These are phyloP conservation scores for Drosophila falleni DNA, from an alignment of 2,888 invertebrate genomes.

Conservation along the genomic window DNA sequence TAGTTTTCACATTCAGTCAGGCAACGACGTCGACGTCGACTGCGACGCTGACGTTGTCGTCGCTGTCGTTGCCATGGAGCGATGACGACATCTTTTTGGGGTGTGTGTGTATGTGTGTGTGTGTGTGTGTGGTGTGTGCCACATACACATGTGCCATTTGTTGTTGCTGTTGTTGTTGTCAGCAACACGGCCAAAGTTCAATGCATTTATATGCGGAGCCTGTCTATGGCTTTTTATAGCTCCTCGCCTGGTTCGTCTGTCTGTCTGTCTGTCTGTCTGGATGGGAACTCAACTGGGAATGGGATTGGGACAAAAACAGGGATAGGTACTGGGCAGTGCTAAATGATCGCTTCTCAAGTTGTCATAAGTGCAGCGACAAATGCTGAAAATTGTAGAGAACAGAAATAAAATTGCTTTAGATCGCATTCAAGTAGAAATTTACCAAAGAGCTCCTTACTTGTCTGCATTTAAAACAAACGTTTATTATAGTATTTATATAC, in stretches of 20 bases:
- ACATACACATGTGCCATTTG: constrained; percentile 51
- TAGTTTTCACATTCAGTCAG: constrained; percentile 64
- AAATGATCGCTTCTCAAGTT: constrained; percentile 14
- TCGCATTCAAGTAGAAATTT: constrained; percentile 6
- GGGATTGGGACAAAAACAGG: constrained; percentile 2
- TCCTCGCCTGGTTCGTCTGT: constrained; percentile 42
- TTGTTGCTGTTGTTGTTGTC: constrained; percentile 26
- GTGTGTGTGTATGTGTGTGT: constrained; percentile 31
- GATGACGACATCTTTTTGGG: constrained; percentile 80
- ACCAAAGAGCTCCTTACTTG: neutral
- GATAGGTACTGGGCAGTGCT: constrained; percentile 7
- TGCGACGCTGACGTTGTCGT: constrained; percentile 58
- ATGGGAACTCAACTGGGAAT: constrained; percentile 17
- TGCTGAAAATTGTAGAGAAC: neutral
- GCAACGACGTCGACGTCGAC: constrained; percentile 64
- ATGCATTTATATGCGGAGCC: constrained; percentile 66
- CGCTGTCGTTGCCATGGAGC: constrained; percentile 72
- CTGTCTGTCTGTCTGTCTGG: constrained; percentile 29
- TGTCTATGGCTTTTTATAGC: constrained; percentile 75
- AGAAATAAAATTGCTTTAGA: constrained; percentile 11
- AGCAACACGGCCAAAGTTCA: constrained; percentile 74
- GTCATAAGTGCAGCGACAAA: constrained; percentile 40
- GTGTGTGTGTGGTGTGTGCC: constrained; percentile 22
- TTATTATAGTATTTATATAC: no score
- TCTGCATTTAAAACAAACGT: neutral